These are phyloP conservation scores for Eubucco bourcierii DNA, from an alignment of 2,113 vertebrate genomes.

Conservation along the genomic window DNA sequence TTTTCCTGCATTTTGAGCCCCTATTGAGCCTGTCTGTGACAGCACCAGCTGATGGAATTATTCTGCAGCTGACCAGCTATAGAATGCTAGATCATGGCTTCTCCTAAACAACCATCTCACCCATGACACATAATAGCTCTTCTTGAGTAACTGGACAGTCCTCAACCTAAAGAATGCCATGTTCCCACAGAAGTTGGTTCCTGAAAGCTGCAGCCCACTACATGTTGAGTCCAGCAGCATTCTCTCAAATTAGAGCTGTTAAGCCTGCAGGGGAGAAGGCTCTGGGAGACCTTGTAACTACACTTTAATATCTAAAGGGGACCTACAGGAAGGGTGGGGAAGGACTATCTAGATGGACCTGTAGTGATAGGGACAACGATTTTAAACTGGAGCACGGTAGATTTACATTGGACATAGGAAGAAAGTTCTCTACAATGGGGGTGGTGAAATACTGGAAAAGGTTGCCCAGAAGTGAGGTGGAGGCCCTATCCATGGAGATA, in stretches of 20 bases:
- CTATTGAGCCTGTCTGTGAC: background rate
- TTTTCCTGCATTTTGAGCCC: background rate
- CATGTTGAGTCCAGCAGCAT: background rate
- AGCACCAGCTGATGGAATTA: background rate
- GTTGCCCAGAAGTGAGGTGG: too few relatives aligned
- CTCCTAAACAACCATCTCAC: background rate
- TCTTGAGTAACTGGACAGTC: background rate
- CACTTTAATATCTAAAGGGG: too few relatives aligned
- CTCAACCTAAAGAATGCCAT: accelerated
- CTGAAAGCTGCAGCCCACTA: background rate
- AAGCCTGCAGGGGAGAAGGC: too few relatives aligned
- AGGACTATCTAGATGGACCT: too few relatives aligned
- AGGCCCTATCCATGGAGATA: too few relatives aligned
- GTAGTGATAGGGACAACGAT: too few relatives aligned
- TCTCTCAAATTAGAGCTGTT: background rate
- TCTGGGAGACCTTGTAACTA: too few relatives aligned
- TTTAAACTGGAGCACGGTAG: too few relatives aligned
- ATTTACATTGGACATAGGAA: too few relatives aligned
- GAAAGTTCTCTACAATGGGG: too few relatives aligned
- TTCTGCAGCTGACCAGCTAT: background rate
- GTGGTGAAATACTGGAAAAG: too few relatives aligned
- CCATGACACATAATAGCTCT: background rate
- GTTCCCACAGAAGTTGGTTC: background rate
- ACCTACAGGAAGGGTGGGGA: too few relatives aligned
- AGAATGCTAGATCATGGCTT: background rate